These are phyloP conservation scores for Harpegnathos saltator DNA, from an alignment of 1,140 invertebrate genomes.

Conservation along the genomic window DNA sequence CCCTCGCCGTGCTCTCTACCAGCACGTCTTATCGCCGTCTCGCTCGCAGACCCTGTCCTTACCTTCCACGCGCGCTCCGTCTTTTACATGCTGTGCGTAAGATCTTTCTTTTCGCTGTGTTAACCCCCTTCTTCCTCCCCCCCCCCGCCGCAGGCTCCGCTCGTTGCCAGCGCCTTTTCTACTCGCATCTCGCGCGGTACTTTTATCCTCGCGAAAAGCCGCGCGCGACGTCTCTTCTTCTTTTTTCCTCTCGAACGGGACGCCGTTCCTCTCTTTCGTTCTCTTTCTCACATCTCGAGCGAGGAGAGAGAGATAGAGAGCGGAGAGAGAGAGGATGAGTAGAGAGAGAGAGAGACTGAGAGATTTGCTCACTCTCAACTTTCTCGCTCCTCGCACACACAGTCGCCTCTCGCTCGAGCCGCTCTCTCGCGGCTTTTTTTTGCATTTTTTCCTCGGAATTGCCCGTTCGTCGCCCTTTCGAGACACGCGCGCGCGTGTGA, in stretches of 20 bases:
- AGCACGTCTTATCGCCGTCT: constrained; percentile 26
- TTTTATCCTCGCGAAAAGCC: constrained; percentile 24
- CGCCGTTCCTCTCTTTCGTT: too few species aligned
- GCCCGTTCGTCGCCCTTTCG: too few species aligned
- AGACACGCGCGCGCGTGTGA: too few species aligned
- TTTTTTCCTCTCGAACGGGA: background rate
- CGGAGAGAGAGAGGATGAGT: too few species aligned
- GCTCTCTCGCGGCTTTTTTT: too few species aligned
- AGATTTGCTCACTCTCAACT: constrained; percentile 58
- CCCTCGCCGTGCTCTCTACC: constrained; percentile 36
- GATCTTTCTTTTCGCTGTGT: constrained; percentile 44
- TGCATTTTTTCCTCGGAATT: too few species aligned
- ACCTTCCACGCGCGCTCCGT: constrained; percentile 40
- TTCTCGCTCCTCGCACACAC: constrained; percentile 62
- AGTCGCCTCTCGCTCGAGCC: background rate
- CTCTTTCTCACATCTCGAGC: constrained; percentile 24
- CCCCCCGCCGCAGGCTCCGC: too few species aligned
- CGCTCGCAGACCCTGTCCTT: constrained; percentile 60
- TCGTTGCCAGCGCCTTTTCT: constrained; percentile 2
- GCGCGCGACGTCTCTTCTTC: constrained; percentile 4
- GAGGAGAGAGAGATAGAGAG: too few species aligned
- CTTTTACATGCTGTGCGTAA: constrained; percentile 20
- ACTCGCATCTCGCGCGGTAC: background rate
- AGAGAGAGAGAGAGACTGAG: too few species aligned
- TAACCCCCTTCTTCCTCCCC: background rate